A percentile compares a stretch with the other conserved stretches of the same genome.
These are phyloP conservation scores for Aix galericulata DNA, from an alignment of 2,113 vertebrate species.

Conservation along the genomic window DNA sequence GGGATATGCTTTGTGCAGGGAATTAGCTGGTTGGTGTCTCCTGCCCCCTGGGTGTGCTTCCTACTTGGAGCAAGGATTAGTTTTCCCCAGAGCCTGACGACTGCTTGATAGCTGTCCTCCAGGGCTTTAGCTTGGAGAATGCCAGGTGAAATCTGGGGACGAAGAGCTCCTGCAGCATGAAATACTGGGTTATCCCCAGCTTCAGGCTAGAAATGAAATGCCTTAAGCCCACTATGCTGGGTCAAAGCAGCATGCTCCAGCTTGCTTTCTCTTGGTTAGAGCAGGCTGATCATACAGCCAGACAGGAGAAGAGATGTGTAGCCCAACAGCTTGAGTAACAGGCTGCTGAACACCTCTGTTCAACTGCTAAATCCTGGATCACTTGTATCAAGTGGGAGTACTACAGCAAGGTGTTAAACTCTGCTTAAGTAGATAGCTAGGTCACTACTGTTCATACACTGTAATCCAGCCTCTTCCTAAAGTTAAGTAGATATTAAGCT, in stretches of 20 bases:
- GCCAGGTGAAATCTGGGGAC: background rate
- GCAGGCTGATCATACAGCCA: background rate
- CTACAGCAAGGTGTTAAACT: slow-evolving; percentile 24
- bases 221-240: background rate
- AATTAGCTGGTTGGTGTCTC: background rate
- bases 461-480: slow-evolving; percentile 49
- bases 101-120: background rate
- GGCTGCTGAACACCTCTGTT: background rate
- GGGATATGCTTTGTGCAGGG: slow-evolving; percentile 1
- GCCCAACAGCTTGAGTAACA: background rate
- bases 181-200: background rate
- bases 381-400: background rate
- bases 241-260: background rate
- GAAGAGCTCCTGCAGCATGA: accelerated
- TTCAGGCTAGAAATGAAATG: background rate
- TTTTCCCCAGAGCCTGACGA: background rate
- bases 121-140: background rate
- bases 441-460: slow-evolving; percentile 9
- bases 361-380: background rate
- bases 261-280: background rate
- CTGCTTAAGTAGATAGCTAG: slow-evolving; percentile 14
- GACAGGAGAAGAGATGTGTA: background rate
- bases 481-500: slow-evolving; percentile 38
- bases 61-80: background rate
- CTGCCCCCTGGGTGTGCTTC: background rate